phyloP scores from a whole-genome alignment of 2,113 vertebrate genomes.

The Peromyscus polionotus region DNA sequence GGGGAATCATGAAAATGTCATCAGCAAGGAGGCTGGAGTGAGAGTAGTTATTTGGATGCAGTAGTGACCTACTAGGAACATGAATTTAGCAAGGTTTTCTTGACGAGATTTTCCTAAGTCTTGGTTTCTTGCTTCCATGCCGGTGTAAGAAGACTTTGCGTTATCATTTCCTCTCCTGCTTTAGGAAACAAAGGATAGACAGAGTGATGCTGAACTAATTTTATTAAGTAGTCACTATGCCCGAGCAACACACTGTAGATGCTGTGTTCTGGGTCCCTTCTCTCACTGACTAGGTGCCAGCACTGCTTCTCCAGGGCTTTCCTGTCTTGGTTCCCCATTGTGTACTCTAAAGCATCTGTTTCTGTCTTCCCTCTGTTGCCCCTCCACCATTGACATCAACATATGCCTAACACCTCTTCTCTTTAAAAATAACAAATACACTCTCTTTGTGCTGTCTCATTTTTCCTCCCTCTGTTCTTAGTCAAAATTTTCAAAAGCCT shows the following conservation, averaged over 20 bases:
- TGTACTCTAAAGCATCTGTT: not conserved
- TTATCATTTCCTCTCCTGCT: not conserved
- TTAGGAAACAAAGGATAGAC: not conserved
- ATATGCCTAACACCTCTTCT: not conserved
- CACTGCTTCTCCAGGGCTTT: not conserved
- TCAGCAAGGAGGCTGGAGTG: not conserved
- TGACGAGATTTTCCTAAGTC: not conserved
- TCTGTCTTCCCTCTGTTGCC: not conserved
- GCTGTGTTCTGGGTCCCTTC: no score
- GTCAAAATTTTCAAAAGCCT: not conserved
- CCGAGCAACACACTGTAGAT: no score
- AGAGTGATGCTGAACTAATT: not conserved
- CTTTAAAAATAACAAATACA: slow-evolving; percentile 3
- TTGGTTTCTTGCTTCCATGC: not conserved
- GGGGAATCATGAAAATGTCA: not conserved
- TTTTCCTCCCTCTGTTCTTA: not conserved
- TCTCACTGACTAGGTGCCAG: not conserved
- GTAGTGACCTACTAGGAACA: not conserved
- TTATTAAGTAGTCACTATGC: not conserved
- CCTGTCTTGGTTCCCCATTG: not conserved
- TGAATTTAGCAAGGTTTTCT: not conserved
- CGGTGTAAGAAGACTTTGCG: not conserved
- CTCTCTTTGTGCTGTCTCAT: not conserved
- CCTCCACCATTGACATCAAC: not conserved
- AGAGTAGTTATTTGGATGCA: not conserved